Percentiles rank a stretch among this genome's conserved stretches.
These are phyloP conservation scores for Sterrhoptilus dennistouni DNA, from an alignment of 2,113 vertebrate species.

Conservation along the genomic window DNA sequence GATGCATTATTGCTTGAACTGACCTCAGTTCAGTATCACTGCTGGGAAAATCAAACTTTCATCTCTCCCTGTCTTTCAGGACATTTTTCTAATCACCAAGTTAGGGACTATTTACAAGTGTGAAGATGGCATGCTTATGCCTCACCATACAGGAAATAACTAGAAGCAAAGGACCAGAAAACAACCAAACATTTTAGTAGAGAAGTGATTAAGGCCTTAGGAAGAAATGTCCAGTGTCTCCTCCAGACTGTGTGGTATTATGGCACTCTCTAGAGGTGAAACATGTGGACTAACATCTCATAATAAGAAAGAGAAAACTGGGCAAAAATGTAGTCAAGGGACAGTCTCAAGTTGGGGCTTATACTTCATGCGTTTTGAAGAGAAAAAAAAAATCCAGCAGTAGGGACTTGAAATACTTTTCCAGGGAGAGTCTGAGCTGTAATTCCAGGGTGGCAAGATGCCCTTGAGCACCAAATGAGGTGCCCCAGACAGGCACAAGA, in stretches of 20 bases:
- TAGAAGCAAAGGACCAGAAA: background rate
- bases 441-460: background rate
- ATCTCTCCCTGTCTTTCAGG: background rate
- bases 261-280: background rate
- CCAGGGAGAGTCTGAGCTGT: background rate
- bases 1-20: rapidly evolving
- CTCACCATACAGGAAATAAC: background rate
- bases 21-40: rapidly evolving
- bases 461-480: background rate
- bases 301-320: background rate
- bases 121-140: background rate
- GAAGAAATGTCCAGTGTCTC: background rate
- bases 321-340: background rate
- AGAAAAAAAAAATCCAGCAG: background rate
- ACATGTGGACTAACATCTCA: background rate
- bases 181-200: background rate
- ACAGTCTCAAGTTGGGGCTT: background rate
- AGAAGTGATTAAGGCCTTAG: background rate
- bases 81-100: background rate
- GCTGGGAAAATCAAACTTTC: background rate
- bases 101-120: background rate
- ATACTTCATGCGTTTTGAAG: background rate
- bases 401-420: background rate
- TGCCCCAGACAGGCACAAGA: background rate
- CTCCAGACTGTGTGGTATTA: background rate